phyloP scores from a whole-genome alignment of 53 echinoderm and acorn worm species.

The Hippasteria phrygiana region DNA sequence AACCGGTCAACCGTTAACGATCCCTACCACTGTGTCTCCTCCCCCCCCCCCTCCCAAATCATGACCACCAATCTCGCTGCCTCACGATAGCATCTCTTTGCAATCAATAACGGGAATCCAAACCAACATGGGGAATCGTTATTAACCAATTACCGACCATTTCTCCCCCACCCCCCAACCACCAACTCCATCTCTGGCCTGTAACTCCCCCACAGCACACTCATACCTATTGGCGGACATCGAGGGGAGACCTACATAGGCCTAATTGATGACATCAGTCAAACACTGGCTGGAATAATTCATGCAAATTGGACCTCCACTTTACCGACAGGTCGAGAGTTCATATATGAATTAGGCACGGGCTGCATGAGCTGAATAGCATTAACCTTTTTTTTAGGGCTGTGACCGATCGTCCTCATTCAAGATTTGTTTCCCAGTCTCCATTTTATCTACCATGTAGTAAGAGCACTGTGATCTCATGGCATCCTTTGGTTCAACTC shows the following conservation, averaged over 20 bases:
- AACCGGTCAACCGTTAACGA: not conserved
- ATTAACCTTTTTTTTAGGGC: not conserved
- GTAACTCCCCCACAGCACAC: not conserved
- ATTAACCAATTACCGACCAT: slow-evolving; percentile 47
- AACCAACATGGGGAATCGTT: slow-evolving; percentile 36
- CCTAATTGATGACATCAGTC: slow-evolving; percentile 37
- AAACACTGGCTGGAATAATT: slow-evolving; percentile 19
- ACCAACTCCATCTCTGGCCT: not conserved
- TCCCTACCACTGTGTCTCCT: not conserved
- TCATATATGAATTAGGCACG: not conserved
- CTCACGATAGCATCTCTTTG: not conserved
- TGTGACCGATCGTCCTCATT: not conserved
- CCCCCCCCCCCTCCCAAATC: not conserved
- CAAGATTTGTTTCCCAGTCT: not conserved
- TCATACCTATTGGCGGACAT: not conserved
- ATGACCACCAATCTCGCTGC: not conserved
- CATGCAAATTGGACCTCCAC: slow-evolving; percentile 10
- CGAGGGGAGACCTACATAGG: not conserved
- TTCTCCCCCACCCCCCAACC: not conserved
- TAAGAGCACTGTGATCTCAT: too few relatives aligned
- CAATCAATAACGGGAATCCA: slow-evolving; percentile 15
- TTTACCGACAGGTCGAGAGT: not conserved
- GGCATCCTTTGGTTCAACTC: not conserved
- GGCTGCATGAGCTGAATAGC: not conserved
- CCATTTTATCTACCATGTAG: not conserved